Evolutionary conservation across 2,888 invertebrate species (phyloP).

Genomic region (Brenthis ino): DNA sequence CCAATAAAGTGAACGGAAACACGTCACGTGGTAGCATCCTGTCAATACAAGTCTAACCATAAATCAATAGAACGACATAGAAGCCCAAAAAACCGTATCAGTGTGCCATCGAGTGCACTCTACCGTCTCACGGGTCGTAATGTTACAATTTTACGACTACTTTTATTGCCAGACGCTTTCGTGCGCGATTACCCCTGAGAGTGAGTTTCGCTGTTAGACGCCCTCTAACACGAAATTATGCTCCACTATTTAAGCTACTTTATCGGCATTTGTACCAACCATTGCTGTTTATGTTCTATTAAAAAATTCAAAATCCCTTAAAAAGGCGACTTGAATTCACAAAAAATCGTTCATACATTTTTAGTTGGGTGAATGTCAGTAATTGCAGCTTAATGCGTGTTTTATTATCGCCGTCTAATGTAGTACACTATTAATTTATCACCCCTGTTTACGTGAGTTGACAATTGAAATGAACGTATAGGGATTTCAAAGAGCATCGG

Average conservation of each 20-base stretch:
- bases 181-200: slow-evolving; percentile 81
- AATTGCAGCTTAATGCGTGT: slow-evolving; percentile 80
- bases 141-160: slow-evolving; percentile 79
- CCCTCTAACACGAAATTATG: slow-evolving; percentile 59
- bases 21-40: slow-evolving; percentile 42
- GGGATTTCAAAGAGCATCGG: slow-evolving; percentile 60
- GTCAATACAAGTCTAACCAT: slow-evolving; percentile 59
- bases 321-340: slow-evolving; percentile 48
- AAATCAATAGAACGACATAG: slow-evolving; percentile 62
- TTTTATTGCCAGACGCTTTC: slow-evolving; percentile 82
- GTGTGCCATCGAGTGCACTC: slow-evolving; percentile 77
- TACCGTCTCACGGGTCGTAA: slow-evolving; percentile 75
- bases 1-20: slow-evolving; percentile 34
- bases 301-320: neutral
- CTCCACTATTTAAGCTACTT: slow-evolving; percentile 47
- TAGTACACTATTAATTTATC: slow-evolving; percentile 80
- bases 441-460: slow-evolving; percentile 77
- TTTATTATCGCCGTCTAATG: slow-evolving; percentile 81
- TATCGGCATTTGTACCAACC: slow-evolving; percentile 47
- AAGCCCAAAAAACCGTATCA: slow-evolving; percentile 73
- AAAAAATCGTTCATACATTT: slow-evolving; percentile 24
- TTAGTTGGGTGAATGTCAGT: slow-evolving; percentile 59
- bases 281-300: slow-evolving; percentile 51
- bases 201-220: slow-evolving; percentile 81
- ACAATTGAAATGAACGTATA: slow-evolving; percentile 78